Base-by-base conservation (phyloP, 1,140 invertebrate species). In the Calephelis virginiensis region DNA sequence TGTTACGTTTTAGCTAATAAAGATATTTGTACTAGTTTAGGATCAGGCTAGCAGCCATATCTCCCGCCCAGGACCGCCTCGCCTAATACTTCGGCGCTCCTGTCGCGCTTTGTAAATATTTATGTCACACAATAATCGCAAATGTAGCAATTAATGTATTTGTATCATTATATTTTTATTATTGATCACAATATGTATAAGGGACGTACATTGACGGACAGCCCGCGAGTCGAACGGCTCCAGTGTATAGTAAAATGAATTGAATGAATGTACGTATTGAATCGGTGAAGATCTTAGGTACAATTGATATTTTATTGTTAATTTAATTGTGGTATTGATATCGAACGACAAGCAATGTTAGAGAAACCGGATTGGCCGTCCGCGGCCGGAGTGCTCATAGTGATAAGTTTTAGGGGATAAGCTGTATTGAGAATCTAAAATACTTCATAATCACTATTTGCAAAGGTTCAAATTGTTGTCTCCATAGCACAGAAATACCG, bases 131-230 rank as follows among this genome's bases (percentile, higher is more conserved):
- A 89, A 89, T 90, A 90, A 89, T 90, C 88, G 83, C 86, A 86
- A 84, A 87, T 82, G 82, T 89, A 90, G 84, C 76, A 82, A 85
- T 88, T 86, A 89, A 90, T 84, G 88, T 89, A 90, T 87, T 87
- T 90, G 88, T 90, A 90, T 88, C 82, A 90, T 90, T 90, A 88
- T 90, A 90, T 90, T 90, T 90, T 90, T 90, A 90, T 89, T 90
- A 88, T 88, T 86, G 86, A 89, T 88, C 86, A 85, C 88, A 87
- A 89, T 76, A 74, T 88, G 86, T 90, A 90, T 86, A 75, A 77
- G 78, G 14, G 80, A 84, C 76, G 80, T 85, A 87, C 76, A 77
- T 80, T 75, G 82, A 67, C 81, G 68, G 79, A 73, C 71, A 66
- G 72, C 69, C 61, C 60, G 70, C 56, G 63, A 66, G 77, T 70